Evolutionary conservation across 2,888 invertebrate genomes (phyloP).

Genomic region (Eristalis pertinax): DNA sequence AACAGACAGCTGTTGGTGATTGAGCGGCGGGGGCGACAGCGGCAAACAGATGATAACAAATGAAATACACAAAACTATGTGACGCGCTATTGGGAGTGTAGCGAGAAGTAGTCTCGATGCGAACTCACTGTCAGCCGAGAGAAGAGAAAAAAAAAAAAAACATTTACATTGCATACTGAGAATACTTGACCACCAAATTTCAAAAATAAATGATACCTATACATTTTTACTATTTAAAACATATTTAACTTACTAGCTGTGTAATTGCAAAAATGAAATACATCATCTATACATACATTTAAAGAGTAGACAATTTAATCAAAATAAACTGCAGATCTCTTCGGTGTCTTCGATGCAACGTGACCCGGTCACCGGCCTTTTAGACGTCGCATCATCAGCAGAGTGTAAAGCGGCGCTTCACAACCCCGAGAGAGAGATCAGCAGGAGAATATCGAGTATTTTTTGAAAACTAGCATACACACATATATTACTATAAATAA

Average conservation of each 20-base stretch:
- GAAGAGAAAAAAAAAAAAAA: conserved; percentile 14
- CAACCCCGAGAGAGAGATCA: not conserved
- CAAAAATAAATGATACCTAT: conserved; percentile 43
- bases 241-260: conserved; percentile 67
- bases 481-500: conserved; percentile 9
- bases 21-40: not conserved
- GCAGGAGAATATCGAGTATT: conserved; percentile 42
- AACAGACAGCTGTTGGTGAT: not conserved
- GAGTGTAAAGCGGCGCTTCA: not conserved
- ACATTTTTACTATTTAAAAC: conserved; percentile 53
- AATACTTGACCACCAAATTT: conserved; percentile 64
- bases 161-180: conserved; percentile 53
- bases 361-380: not conserved
- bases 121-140: not conserved
- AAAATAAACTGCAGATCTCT: conserved; percentile 20
- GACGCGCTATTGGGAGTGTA: not conserved
- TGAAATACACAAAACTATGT: not conserved
- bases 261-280: conserved; percentile 49
- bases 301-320: conserved; percentile 12
- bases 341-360: conserved; percentile 7
- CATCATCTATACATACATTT: conserved; percentile 24
- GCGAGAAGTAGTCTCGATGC: conserved; percentile 4
- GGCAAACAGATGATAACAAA: not conserved
- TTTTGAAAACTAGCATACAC: conserved; percentile 44
- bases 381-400: not conserved